Conservation (phyloP, 2,113 vertebrate genomes). For the Bambusicola thoracicus region DNA sequence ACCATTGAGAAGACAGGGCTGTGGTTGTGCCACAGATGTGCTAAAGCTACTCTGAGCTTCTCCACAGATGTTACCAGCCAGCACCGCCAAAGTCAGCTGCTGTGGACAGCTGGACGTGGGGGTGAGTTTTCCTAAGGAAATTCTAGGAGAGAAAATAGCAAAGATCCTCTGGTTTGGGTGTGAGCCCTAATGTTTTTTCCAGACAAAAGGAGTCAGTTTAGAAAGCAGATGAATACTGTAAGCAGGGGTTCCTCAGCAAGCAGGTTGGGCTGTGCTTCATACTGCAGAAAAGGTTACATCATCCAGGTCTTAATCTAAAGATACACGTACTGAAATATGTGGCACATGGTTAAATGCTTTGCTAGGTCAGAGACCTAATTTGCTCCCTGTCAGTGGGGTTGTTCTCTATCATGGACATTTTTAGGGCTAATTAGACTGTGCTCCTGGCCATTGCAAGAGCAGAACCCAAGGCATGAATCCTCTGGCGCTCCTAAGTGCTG, state of each 20-base stretch:
- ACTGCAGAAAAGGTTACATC: conserved; percentile 44
- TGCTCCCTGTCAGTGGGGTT: conserved; percentile 56
- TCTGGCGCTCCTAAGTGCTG: conserved; percentile 30
- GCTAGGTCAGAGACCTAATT: conserved; percentile 68
- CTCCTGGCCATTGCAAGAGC: conserved; percentile 47
- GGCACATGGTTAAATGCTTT: conserved; percentile 53
- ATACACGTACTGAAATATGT: not conserved
- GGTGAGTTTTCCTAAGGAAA: not conserved
- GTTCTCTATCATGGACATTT: not conserved
- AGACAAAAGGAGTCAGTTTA: not conserved
- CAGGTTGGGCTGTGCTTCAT: not conserved
- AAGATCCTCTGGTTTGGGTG: not conserved
- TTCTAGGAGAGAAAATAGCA: not conserved
- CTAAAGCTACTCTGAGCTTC: not conserved
- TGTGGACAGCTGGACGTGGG: not conserved
- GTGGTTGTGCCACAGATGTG: not conserved
- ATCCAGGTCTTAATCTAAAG: conserved; percentile 44
- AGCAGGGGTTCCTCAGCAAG: not conserved
- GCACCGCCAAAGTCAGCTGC: not conserved
- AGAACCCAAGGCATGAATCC: conserved; percentile 51
- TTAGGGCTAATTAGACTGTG: conserved; percentile 61
- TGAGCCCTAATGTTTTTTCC: not conserved
- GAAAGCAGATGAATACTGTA: not conserved
- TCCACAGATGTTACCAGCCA: not conserved
- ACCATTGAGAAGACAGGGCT: not conserved